Conservation (phyloP, 2,113 vertebrate genomes). For the Tragelaphus imberbis region DNA sequence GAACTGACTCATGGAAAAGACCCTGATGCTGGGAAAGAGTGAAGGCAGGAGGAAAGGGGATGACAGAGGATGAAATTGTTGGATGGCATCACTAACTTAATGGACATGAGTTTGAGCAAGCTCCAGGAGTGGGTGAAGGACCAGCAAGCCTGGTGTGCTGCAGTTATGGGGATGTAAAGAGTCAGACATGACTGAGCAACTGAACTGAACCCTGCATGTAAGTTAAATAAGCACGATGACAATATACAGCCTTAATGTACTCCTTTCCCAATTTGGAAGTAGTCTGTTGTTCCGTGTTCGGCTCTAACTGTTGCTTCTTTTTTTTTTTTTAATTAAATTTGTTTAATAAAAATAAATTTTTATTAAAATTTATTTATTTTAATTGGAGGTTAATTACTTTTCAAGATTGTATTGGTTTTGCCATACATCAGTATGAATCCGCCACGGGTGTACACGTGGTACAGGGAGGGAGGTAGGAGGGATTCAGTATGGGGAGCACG, state of each 20-base stretch:
- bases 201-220: background rate
- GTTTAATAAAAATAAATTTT: too few species aligned
- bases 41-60: background rate
- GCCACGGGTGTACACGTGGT: too few species aligned
- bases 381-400: too few species aligned
- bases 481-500: too few species aligned
- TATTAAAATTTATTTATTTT: too few species aligned
- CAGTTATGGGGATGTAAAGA: background rate
- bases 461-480: too few species aligned
- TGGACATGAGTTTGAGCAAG: background rate
- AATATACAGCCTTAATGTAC: background rate
- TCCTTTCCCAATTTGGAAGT: background rate
- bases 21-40: background rate
- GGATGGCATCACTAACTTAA: background rate
- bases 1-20: background rate
- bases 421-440: too few species aligned
- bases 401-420: too few species aligned
- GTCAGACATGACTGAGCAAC: background rate
- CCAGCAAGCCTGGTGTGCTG: background rate
- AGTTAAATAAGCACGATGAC: background rate
- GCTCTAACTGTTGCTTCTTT: background rate
- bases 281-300: background rate
- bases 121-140: background rate
- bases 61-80: background rate
- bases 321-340: too few species aligned